Evolutionary conservation across 2,113 vertebrate genomes (phyloP), one percentile per base, ranked within the genome.

Genomic region (Leptobrachium leishanense): DNA sequence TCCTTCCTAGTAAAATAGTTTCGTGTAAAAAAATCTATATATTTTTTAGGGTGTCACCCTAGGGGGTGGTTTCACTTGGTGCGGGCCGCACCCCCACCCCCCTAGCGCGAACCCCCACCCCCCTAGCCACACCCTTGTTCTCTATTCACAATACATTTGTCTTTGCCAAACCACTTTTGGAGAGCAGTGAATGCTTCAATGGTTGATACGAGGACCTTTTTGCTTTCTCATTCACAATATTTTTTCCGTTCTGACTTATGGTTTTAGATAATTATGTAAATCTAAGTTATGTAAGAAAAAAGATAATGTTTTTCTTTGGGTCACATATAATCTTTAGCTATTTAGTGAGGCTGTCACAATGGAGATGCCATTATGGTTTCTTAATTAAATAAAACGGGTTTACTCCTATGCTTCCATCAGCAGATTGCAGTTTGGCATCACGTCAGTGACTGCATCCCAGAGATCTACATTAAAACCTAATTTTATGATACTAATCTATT

Each of bases 321-420:
- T 11, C 73, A 66, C 40, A 65, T 72, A n/a, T 10, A 68, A 65
- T 65, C 42, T 71, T 43, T 20, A 15, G 9, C 44, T 43, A 41
- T 67, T 55, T 57, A 79, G 46, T 54, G 69, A 72, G 72, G 69
- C 59, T 72, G 68, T 72, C 68, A 77, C 55, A 40, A 42, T 9
- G 20, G 65, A 46, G 44, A 65, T 66, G 70, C 59, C 57, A 79
- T 66, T 73, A 79, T 65, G 70, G 46, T 31, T 72, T 72, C 63
- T 73, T 79, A 79, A 79, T 79, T 79, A 72, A 41, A 62, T 72
- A 67, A 71, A 77, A 39, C 55, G n/a, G 50, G 13, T 64, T 72
- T 43, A 43, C 44, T 31, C 59, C 10, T 64, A 55, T 67, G 69
- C 55, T 59, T 46, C 43, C 66, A 10, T 42, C 43, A 66, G 68